Base-by-base conservation (phyloP, 2,113 vertebrate genomes). In the Euleptes europaea region DNA sequence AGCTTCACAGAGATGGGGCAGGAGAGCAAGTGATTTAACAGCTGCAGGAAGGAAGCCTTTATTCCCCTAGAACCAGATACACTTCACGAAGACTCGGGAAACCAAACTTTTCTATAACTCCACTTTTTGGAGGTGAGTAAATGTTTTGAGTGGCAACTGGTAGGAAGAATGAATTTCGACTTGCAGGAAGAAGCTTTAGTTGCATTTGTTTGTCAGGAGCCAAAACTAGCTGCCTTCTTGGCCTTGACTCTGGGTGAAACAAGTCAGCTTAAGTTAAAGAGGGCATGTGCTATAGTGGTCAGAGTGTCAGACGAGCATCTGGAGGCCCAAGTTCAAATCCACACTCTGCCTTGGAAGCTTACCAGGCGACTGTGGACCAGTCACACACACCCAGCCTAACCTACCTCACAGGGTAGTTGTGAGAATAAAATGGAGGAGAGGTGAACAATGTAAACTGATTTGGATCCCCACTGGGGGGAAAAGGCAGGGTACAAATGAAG, bases 1-100 rank as follows among this genome's bases (percentile, higher is more conserved):
- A 76, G 83, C 83, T 77, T 84, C 84, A 85, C n/a, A 93, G 33
- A 73, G 23, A 79, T 63, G 69, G 85, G 73, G n/a, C 67, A 72
- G 31, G 19, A 70, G 1, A 10, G 1, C 57, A 44, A 87, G 3
- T 79, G 78, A 67, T 65, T 47, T 35, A 88, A 14, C 60, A 88
- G 86, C 67, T 70, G 47, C 31, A 33, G 4, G 31, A 75, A 81
- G 63, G 47, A 81, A 80, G 78, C 21, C 40, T 23, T 69, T 88
- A 5, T 85, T 85, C 51, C 66, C 19, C 63, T 1, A 71, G 44
- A 76, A 66, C 75, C 17, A 49, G 47, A 47, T n/a, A 78, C 78
- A 67, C 2, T 35, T 15, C 54, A 60, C 10, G 15, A 57, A 65
- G 26, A 42, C 47, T 79, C 88, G 4, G n/a, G 4, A 54, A 65